A percentile compares a stretch with the other conserved stretches of the same genome.
Evolutionary conservation across 2,888 invertebrate genomes (phyloP).

Genomic region (Polymixis flavicincta): DNA sequence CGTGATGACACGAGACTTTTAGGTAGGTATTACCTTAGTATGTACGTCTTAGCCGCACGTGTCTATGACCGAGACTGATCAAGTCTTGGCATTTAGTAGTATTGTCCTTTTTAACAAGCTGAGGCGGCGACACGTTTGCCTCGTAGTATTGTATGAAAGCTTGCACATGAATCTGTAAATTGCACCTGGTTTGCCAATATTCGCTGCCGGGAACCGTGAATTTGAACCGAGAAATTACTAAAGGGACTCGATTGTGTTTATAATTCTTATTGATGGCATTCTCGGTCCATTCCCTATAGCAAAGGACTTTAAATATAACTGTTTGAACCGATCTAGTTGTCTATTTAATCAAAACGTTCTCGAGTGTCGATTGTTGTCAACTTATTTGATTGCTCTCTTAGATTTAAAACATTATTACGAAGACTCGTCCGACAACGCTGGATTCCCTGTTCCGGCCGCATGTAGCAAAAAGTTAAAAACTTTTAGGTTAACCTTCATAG

Average conservation of each 20-base stretch:
- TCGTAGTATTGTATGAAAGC: background rate
- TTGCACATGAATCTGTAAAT: background rate
- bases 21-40: background rate
- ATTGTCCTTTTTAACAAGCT: conserved; percentile 1
- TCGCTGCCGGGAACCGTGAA: background rate
- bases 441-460: background rate
- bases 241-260: background rate
- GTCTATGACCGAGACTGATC: background rate
- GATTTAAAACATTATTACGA: background rate
- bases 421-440: conserved; percentile 22
- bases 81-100: background rate
- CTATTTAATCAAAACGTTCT: conserved; percentile 11
- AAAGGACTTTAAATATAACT: conserved; percentile 7
- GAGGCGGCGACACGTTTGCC: background rate
- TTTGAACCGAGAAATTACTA: background rate
- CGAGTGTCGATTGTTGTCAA: background rate
- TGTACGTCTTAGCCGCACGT: background rate
- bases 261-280: background rate
- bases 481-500: conserved; percentile 25
- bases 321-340: conserved; percentile 17
- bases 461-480: conserved; percentile 29
- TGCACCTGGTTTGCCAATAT: background rate
- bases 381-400: background rate
- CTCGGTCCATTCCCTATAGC: background rate
- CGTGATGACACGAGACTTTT: background rate